Conservation (phyloP, 37 sponge, comb jelly and placozoan genomes). For the Axinella damicornis region DNA sequence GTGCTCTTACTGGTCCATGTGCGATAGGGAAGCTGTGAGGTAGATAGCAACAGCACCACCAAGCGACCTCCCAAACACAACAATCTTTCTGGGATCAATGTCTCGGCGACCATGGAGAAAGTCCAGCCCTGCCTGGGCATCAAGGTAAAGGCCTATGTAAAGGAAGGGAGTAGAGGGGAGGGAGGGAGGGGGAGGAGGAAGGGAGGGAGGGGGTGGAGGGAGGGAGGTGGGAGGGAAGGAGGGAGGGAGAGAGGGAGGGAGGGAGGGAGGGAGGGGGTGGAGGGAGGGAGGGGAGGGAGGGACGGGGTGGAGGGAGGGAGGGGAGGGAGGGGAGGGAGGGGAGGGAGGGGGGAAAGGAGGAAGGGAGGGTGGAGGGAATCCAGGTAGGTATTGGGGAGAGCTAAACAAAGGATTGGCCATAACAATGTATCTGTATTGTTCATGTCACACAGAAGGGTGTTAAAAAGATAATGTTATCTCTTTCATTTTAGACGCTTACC, state of each 20-base stretch:
- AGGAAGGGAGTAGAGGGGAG: background rate
- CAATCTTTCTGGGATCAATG: constrained; percentile 89
- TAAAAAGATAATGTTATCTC: too few relatives aligned
- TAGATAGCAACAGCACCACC: constrained; percentile 97
- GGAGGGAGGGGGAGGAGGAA: background rate
- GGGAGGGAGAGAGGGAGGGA: background rate
- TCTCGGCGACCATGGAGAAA: constrained; percentile 84
- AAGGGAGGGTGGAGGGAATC: background rate
- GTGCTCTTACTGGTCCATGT: constrained; percentile 79
- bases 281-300: too few relatives aligned
- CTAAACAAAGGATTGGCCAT: too few relatives aligned
- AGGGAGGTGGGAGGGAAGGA: background rate
- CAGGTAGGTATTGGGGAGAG: too few relatives aligned
- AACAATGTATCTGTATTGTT: too few relatives aligned
- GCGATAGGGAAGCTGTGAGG: constrained; percentile 71
- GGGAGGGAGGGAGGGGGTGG: background rate
- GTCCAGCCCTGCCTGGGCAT: constrained; percentile 93
- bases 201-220: background rate
- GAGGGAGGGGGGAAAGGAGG: background rate
- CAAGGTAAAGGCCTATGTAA: constrained; percentile 78
- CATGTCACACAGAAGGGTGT: too few relatives aligned
- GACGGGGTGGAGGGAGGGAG: background rate
- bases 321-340: background rate
- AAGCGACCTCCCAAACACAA: constrained; percentile 93
- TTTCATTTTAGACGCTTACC: constrained; percentile 82